phyloP scores from a whole-genome alignment of 2,888 invertebrate species.

The Tenodera sinensis region DNA sequence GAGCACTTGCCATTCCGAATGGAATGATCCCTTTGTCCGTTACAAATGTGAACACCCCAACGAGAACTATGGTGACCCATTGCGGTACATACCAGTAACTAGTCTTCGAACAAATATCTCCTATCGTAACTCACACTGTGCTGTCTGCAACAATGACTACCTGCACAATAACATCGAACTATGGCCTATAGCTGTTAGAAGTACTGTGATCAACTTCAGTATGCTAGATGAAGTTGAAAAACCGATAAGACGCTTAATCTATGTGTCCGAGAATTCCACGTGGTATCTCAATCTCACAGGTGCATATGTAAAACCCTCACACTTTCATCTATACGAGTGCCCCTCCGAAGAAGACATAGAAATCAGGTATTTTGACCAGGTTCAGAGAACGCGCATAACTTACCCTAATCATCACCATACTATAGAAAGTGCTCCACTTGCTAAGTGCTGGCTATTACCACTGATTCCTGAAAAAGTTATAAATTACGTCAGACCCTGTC shows the following conservation, averaged over 20 bases:
- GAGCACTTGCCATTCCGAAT: background rate
- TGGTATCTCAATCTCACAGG: background rate
- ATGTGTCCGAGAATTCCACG: background rate
- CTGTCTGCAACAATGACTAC: background rate
- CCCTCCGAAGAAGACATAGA: background rate
- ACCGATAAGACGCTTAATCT: background rate
- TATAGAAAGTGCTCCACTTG: background rate
- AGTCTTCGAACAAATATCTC: background rate
- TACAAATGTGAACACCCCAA: background rate
- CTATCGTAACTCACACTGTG: slow-evolving; percentile 1
- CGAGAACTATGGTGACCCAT: background rate
- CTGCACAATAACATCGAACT: background rate
- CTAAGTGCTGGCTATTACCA: background rate
- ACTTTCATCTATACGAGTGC: background rate
- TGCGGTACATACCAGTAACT: background rate
- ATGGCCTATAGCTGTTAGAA: background rate
- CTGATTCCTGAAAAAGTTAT: background rate
- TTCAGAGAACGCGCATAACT: background rate
- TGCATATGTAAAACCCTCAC: background rate
- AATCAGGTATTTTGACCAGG: too few species aligned
- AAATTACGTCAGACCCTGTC: background rate
- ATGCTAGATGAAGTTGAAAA: accelerated
- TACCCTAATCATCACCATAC: background rate
- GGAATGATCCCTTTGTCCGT: background rate
- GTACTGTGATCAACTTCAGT: background rate